These are phyloP conservation scores for Epistrophe eligans DNA, from an alignment of 2,888 invertebrate genomes.

Conservation along the genomic window DNA sequence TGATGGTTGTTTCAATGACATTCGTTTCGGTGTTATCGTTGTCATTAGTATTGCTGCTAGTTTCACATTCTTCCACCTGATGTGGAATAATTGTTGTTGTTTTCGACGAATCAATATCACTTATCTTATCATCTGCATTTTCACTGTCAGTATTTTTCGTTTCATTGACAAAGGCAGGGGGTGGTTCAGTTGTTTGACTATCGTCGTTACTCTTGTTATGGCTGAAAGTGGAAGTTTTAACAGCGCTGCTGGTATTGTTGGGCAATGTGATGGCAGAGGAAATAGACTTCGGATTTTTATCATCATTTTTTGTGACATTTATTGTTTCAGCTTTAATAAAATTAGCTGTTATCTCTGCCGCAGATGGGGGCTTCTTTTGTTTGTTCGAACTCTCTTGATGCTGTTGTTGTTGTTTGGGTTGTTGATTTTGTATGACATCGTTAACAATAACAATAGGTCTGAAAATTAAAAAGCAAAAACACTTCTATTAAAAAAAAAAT, in stretches of 20 bases:
- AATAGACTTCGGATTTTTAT: conserved; percentile 47
- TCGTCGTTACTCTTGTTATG: conserved; percentile 48
- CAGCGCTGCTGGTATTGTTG: conserved; percentile 12
- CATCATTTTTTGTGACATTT: conserved; percentile 33
- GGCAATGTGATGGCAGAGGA: conserved; percentile 14
- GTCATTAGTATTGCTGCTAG: conserved; percentile 44
- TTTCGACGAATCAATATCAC: conserved; percentile 57
- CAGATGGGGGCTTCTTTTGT: conserved; percentile 42
- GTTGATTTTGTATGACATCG: conserved; percentile 79
- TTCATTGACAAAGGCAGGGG: conserved; percentile 33
- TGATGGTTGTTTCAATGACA: conserved; percentile 47
- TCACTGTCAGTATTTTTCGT: conserved; percentile 39
- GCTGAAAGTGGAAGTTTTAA: conserved; percentile 28
- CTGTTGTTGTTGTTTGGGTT: conserved; percentile 68
- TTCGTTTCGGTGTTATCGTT: conserved; percentile 30
- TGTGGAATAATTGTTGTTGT: conserved; percentile 17
- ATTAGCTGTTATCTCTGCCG: conserved; percentile 34
- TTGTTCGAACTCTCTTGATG: conserved; percentile 74
- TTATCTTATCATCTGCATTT: conserved; percentile 74
- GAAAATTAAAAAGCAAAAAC: conserved; percentile 33
- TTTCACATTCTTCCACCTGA: conserved; percentile 42
- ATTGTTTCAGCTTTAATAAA: conserved; percentile 41
- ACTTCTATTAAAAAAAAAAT: not conserved
- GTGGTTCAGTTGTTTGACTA: conserved; percentile 46
- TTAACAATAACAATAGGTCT: conserved; percentile 82